Evolutionary conservation across 2,888 invertebrate genomes (phyloP), one percentile per base, ranked within the genome.

Genomic region (Drosophila birchii): DNA sequence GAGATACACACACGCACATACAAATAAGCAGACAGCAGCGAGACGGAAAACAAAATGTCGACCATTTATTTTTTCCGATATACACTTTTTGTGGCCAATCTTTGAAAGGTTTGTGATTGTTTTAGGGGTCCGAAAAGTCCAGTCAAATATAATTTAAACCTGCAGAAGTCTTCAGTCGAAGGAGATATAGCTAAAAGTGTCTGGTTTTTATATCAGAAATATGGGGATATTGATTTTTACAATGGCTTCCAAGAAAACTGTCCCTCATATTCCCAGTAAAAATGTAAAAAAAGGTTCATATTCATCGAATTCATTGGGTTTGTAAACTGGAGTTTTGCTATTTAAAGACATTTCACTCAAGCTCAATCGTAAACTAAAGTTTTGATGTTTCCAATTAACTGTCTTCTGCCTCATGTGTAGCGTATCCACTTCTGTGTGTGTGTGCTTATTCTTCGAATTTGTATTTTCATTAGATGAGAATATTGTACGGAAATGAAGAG

Each of bases 41-140:
- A 86, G 81, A 81, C 79, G 78, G 84, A 86, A 90, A 88, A 88
- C 88, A 88, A 88, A 88, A 88, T 88, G 88, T 88, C 88, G 88
- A 88, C 88, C 88, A 75, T 82, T 89, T 78, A 75, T 76, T 79
- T 81, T 79, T 75, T 78, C 56, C 61, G 58, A 45, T 60, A 73
- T 73, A 72, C 20, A 69, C 53, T 69, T 71, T 83, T 77, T 79
- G 20, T 60, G 54, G 51, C 36, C 32, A 53, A 58, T 51, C 47
- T 80, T 47, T 55, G 32, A 68, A 51, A 55, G 47, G 39, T 56
- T 57, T 36, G 49, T 71, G 54, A 34, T 23, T n/a, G 41, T 56
- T 58, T 58, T 47, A 71, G 57, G 59, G 45, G 57, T 36, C 18
- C 18, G 11, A 55, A 64, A 47, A 55, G 44, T 20, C 8, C n/a